Percentiles rank a stretch among this genome's conserved stretches.
Evolutionary conservation across 2,797 vertebrate species (phyloP).

Genomic region (Danio jaintianensis): DNA sequence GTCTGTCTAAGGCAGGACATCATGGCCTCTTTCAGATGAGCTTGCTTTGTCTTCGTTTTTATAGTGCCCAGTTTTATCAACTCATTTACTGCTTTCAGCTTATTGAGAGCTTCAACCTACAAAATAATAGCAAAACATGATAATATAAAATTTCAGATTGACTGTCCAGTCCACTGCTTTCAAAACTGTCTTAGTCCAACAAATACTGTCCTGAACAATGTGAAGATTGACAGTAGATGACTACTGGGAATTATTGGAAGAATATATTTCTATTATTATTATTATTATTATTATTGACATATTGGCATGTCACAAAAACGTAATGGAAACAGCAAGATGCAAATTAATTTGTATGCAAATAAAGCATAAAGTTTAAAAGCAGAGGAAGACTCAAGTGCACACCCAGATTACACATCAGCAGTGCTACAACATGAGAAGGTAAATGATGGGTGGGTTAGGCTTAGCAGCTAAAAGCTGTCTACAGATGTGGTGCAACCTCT

Average conservation of each 20-base stretch:
- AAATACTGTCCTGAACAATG: not conserved
- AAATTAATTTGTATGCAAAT: not conserved
- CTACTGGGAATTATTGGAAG: not conserved
- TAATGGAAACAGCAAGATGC: not conserved
- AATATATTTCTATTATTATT: not conserved
- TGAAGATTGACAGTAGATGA: not conserved
- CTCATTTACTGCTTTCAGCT: slow-evolving; percentile 95
- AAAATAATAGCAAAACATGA: slow-evolving; percentile 15
- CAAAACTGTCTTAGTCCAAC: not conserved
- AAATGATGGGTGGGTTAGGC: no score
- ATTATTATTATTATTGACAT: not conserved
- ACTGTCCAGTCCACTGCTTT: not conserved
- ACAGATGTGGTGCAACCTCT: no score
- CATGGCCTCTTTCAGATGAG: slow-evolving; percentile 94
- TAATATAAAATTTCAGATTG: not conserved
- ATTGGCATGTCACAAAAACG: not conserved
- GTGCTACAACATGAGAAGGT: no score
- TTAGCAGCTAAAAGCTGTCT: no score
- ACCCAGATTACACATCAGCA: no score
- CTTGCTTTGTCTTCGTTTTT: slow-evolving; percentile 90
- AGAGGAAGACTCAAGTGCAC: no score
- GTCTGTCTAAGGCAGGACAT: slow-evolving; percentile 93
- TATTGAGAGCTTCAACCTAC: slow-evolving; percentile 96
- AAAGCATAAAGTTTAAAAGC: not conserved
- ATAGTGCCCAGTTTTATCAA: slow-evolving; percentile 93